Base-by-base conservation (phyloP, 1,140 invertebrate species). In the Heterodera schachtii region DNA sequence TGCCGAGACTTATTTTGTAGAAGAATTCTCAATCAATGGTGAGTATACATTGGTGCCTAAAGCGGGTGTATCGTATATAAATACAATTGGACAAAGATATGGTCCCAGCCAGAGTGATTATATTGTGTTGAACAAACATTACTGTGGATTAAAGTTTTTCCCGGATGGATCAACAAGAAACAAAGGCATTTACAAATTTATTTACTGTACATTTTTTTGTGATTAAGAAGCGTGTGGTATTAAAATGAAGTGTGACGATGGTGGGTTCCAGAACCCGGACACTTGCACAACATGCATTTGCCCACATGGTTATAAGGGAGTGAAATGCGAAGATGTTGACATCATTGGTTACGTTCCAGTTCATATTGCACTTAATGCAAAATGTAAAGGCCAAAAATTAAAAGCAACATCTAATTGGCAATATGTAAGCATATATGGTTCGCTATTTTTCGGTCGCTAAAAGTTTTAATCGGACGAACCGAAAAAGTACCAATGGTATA, bases 261-360 rank as follows among this genome's bases (percentile, higher is more conserved):
- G 0, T 8, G 52, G 43, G 4, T 81, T 71, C 43, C 5, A 81
- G 8, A 81, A 81, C 64, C 31, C 60, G 13, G 49, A 46, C 44
- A 80, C 78, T 9, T 81, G 80, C 7, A 49, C 49, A 41, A 49
- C 21, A n/a, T 81, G 80, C 16, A 52, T 81, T 41, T 81, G 80
- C 64, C 80, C 80, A 43, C 7, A 31, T 3, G 80, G 80, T 11
- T 80, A 80, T 44, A 74, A 21, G 2, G 79, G 79, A 2, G 70
- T 31, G 16, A 3, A 71, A 19, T 79, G 78, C 46, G n/a, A 79
- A 46, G 70, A 80, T 11, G n/a, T 69, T 44, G n/a, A 69, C 46
- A 1, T 9, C 19, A 41, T 0, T 31, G 47, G 21, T 41, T n/a
- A n/a, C 44, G 79, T 6, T 16, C 49, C 6, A 11, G 41, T 79